Evolutionary conservation across 2,113 vertebrate species (phyloP), one percentile per base, ranked within the genome.

Genomic region (Myodes glareolus): DNA sequence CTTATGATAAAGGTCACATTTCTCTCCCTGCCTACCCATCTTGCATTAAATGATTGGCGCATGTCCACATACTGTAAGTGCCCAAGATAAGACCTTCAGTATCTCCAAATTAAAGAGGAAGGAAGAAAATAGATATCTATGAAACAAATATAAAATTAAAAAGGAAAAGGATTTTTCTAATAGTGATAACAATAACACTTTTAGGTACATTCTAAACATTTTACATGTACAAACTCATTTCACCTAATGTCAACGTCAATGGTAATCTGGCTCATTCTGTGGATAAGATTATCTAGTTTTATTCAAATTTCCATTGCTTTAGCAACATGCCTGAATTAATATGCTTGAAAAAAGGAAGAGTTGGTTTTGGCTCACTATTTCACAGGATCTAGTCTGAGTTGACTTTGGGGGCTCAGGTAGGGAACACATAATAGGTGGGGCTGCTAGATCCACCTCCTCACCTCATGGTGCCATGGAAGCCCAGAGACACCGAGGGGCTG

Each of bases 71-170:
- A 10, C 25, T 58, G 21, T 61, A 55, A 50, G n/a, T 95, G 45
- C 31, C 36, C 75, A 63, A 68, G 39, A 89, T 47, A 88, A 2
- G 45, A 23, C 2, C 45, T 21, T 89, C 31, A 76, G 55, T 7
- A 81, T 58, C 27, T 45, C 50, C 50, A 91, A 58, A 76, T 84
- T 80, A 45, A 92, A 52, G 6, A 9, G 84, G 29, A 33, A 70
- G 82, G 21, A 90, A 96, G 31, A 68, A 31, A 85, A 73, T 4
- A 42, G 68, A 52, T 50, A 4, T 67, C 11, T 87, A 58, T 50
- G 45, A 73, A 89, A 80, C n/a, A 96, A 95, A 72, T 27, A 23
- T 14, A 90, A 95, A 90, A 72, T 63, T 13, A 67, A 95, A 67
- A 95, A 92, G 39, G 50, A 33, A 68, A 39, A 29, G 33, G n/a